These are phyloP conservation scores for Planiliza haematocheilus DNA, from an alignment of 2,113 vertebrate species.

Conservation along the genomic window DNA sequence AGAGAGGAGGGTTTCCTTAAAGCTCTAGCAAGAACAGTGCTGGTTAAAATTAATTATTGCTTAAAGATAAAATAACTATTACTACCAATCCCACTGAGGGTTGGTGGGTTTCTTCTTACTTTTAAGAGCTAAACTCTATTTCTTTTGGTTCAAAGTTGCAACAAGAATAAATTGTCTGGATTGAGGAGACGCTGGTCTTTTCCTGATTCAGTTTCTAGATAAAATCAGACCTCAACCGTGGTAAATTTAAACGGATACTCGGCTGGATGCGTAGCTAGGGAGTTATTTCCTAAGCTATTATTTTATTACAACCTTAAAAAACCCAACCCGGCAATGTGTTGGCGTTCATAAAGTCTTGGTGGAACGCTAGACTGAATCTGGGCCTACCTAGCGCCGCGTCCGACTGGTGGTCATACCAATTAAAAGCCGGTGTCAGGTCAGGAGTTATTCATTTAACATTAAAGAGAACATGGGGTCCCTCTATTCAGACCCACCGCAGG, in stretches of 20 bases:
- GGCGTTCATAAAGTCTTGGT: no score
- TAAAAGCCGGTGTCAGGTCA: constrained; percentile 78
- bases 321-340: neutral
- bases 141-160: no score
- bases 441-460: constrained; percentile 75
- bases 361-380: no score
- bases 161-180: no score
- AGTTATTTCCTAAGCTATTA: neutral
- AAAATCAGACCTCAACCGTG: neutral
- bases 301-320: no score
- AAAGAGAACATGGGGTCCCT: constrained; percentile 72
- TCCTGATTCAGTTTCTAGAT: no score
- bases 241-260: neutral
- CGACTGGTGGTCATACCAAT: constrained; percentile 74
- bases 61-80: no score
- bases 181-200: neutral
- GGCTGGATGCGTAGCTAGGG: neutral
- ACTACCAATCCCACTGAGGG: no score
- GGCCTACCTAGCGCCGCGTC: no score
- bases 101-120: no score
- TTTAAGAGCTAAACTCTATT: no score
- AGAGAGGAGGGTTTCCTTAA: constrained; percentile 7
- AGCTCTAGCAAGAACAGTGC: constrained; percentile 2
- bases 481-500: constrained; percentile 72
- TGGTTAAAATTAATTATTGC: neutral